Conservation (phyloP, 2,888 invertebrate species). For the Agonopterix subpropinquella region DNA sequence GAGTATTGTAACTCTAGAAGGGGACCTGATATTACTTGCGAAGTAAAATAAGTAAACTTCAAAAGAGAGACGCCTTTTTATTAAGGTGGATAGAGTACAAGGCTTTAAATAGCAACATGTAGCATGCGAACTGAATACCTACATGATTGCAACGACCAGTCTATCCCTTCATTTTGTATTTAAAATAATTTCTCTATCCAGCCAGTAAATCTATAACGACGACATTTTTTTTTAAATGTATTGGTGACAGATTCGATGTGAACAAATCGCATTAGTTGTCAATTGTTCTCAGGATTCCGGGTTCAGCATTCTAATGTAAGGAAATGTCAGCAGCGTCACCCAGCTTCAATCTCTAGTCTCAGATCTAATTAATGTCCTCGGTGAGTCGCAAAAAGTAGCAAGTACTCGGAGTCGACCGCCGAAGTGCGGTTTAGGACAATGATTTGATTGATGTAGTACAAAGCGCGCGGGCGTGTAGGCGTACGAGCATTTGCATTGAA, state of each 20-base stretch:
- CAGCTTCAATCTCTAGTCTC: slow-evolving; percentile 39
- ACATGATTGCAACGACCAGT: slow-evolving; percentile 1
- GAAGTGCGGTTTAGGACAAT: slow-evolving; percentile 36
- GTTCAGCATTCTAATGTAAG: slow-evolving; percentile 50
- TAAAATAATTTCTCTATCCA: slow-evolving; percentile 19
- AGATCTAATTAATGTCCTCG: slow-evolving; percentile 60
- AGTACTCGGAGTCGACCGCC: slow-evolving; percentile 23
- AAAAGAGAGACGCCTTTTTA: slow-evolving; percentile 17
- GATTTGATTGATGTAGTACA: slow-evolving; percentile 59
- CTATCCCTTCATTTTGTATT: slow-evolving; percentile 25
- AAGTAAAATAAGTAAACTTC: slow-evolving; percentile 28
- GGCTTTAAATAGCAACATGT: slow-evolving; percentile 25
- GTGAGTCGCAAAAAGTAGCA: slow-evolving; percentile 49
- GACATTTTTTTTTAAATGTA: too few species aligned
- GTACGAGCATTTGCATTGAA: slow-evolving; percentile 66
- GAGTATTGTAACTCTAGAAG: too few species aligned
- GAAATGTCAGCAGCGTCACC: slow-evolving; percentile 60
- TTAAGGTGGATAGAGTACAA: slow-evolving; percentile 5
- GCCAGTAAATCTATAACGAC: background rate
- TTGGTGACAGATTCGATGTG: background rate
- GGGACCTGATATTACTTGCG: slow-evolving; percentile 10
- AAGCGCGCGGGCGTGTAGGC: slow-evolving; percentile 42
- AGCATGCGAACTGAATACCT: slow-evolving; percentile 23
- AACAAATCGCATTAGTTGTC: background rate
- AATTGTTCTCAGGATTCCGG: slow-evolving; percentile 44